Base-by-base conservation (phyloP, 1,140 invertebrate species). In the Telenomus remus region DNA sequence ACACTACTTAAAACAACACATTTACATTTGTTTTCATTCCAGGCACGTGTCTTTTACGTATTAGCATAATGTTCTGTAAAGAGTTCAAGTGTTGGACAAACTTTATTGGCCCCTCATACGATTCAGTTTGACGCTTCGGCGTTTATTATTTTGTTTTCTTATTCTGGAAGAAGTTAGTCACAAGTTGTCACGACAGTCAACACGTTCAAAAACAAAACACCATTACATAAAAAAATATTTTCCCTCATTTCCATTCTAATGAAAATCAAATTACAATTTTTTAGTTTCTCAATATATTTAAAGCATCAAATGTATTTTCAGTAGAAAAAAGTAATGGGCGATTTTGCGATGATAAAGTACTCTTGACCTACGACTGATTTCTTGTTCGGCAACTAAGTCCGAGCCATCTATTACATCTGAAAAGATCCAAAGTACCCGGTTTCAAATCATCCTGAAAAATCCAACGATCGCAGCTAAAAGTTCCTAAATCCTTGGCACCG, bases 61-160 rank as follows among this genome's bases (percentile, higher is more conserved):
- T 70, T 63, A 70, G 50, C 57, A 70, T 70, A 70, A 70, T 70
- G 57, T 48, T 61, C 50, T 61, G 66, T 60, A 6, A 27, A 70
- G 57, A 70, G 50, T 70, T 56, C 39, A 15, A 70, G 46, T 44
- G 44, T 49, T 61, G 61, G 51, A 54, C 46, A 70, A 70, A 70
- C 66, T 61, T 56, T 56, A 61, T 49, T 54, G 43, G 42, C 43
- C 46, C 44, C 34, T 61, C 44, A 70, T 49, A 51, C 50, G 7
- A 55, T 60, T 43, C 56, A 16, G 16, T 48, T 54, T 50, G n/a
- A 11, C 57, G 48, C 39, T 16, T 53, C 34, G 8, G 49, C 1
- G 44, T 50, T 66, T 49, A 15, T 12, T 50, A 35, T 66, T 56
- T 35, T 51, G 37, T 39, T n/a, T 39, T 39, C 37, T 39, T 11